These are phyloP conservation scores for Sorex fumeus DNA, from an alignment of 2,113 vertebrate genomes.

Conservation along the genomic window DNA sequence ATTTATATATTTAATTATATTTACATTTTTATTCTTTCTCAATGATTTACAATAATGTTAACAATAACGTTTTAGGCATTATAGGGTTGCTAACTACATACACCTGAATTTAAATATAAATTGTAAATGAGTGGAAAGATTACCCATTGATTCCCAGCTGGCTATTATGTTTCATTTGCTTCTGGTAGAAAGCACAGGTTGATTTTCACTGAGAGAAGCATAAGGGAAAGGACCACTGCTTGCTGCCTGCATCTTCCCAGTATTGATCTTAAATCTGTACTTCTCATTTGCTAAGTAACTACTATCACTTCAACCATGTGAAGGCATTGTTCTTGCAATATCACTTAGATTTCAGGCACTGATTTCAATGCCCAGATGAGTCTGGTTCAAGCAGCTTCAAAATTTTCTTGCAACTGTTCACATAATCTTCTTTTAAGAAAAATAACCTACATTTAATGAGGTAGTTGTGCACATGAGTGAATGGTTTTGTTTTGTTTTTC, in stretches of 20 bases:
- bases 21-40: too few relatives aligned
- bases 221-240: not conserved
- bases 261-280: not conserved
- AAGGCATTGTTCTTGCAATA: not conserved
- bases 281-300: not conserved
- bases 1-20: too few relatives aligned
- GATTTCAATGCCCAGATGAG: not conserved
- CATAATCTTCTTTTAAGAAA: constrained; percentile 39
- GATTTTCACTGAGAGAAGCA: not conserved
- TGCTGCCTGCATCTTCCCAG: not conserved
- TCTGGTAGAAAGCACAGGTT: not conserved
- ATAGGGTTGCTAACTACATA: too few relatives aligned
- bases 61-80: too few relatives aligned
- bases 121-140: not conserved
- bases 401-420: constrained; percentile 3
- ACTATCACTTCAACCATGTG: not conserved
- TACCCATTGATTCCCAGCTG: not conserved
- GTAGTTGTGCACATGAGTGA: not conserved
- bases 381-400: constrained; percentile 18
- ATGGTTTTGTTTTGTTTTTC: not conserved
- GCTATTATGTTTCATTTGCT: too few relatives aligned
- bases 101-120: constrained; percentile 26
- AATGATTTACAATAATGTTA: too few relatives aligned
- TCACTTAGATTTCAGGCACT: not conserved
- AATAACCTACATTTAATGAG: not conserved